These are phyloP conservation scores for Melieria crassipennis DNA, from an alignment of 2,888 invertebrate species.

Conservation along the genomic window DNA sequence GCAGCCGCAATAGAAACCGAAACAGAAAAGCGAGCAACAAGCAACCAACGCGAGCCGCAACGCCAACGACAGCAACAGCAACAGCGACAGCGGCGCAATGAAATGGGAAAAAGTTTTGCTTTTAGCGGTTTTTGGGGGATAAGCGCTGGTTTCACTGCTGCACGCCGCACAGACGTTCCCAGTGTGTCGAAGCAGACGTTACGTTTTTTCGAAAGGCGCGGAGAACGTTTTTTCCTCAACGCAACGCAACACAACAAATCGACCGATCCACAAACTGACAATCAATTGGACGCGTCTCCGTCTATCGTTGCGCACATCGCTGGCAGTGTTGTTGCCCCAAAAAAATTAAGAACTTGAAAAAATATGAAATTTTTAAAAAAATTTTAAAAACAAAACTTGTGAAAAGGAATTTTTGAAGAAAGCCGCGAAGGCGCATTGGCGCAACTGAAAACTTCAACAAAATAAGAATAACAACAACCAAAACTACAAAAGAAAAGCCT, in stretches of 20 bases:
- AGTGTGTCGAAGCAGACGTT: slow-evolving; percentile 62
- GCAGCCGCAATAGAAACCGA: slow-evolving; percentile 19
- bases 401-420: neutral
- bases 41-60: slow-evolving; percentile 10
- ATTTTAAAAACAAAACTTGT: neutral
- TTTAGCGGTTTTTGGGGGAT: slow-evolving; percentile 50
- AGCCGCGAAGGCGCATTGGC: neutral
- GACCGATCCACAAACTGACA: slow-evolving; percentile 2
- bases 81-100: slow-evolving; percentile 31
- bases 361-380: neutral
- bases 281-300: no score
- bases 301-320: no score
- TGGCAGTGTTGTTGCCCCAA: no score
- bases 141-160: slow-evolving; percentile 60
- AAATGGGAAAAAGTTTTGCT: slow-evolving; percentile 32
- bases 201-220: slow-evolving; percentile 45
- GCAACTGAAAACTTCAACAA: neutral
- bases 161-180: slow-evolving; percentile 63
- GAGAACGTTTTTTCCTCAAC: slow-evolving; percentile 16
- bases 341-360: neutral
- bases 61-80: slow-evolving; percentile 12
- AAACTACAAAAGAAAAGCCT: neutral
- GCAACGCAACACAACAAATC: neutral
- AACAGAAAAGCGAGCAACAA: slow-evolving; percentile 9
- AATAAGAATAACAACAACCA: neutral